A percentile compares a stretch with the other conserved stretches of the same genome.
Conservation (phyloP, 92 coral and sea anemone species). For the Epizoanthus fatuus region DNA sequence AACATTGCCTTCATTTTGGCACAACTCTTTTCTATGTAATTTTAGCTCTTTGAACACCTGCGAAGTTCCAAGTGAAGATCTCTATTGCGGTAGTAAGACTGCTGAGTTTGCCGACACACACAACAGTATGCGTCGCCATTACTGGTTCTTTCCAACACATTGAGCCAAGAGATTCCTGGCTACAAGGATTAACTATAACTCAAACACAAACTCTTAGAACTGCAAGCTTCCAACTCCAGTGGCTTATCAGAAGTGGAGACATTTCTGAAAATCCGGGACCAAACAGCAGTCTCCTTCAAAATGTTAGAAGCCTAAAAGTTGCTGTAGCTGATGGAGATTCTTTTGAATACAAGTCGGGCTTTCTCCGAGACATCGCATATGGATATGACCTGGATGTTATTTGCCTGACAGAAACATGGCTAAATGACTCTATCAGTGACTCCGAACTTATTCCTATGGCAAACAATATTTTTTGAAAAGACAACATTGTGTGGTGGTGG, state of each 20-base stretch:
- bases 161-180: not conserved
- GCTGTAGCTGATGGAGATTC: conserved; percentile 25
- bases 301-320: too few species aligned
- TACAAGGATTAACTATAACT: not conserved
- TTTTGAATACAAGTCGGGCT: conserved; percentile 14
- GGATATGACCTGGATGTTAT: not conserved
- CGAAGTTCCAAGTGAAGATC: too few species aligned
- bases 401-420: too few species aligned
- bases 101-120: not conserved
- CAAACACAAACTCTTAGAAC: not conserved
- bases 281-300: not conserved
- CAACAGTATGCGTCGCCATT: not conserved
- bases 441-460: not conserved
- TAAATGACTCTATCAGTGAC: not conserved
- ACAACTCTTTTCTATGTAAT: too few species aligned
- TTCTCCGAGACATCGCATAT: not conserved
- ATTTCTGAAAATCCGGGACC: conserved; percentile 7
- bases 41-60: too few species aligned
- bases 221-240: not conserved
- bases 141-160: not conserved
- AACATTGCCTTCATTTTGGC: too few species aligned
- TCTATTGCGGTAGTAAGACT: too few species aligned
- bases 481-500: too few species aligned
- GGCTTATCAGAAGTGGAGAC: not conserved
- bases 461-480: too few species aligned